Evolutionary conservation across 1,140 invertebrate genomes (phyloP).

Genomic region (Caenorhabditis inopinata): DNA sequence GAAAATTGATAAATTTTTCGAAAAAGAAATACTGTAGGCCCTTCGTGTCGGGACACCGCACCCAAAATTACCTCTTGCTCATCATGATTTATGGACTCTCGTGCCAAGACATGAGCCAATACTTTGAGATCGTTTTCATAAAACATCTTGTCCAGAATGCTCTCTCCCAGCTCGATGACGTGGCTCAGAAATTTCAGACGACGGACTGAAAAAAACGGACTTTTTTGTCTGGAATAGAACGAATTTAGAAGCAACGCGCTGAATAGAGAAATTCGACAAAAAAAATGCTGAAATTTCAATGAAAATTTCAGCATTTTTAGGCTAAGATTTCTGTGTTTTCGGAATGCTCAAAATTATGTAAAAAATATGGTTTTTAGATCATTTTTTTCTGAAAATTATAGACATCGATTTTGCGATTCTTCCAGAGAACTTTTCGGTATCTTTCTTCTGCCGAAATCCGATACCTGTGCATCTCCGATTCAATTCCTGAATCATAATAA

Average conservation of each 20-base stretch:
- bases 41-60: not conserved
- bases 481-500: not conserved
- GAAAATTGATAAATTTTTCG: not conserved
- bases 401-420: too few species aligned
- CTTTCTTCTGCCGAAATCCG: not conserved
- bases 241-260: too few species aligned
- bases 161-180: not conserved
- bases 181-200: not conserved
- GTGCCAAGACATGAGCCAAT: not conserved
- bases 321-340: too few species aligned
- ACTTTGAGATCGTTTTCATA: conserved; percentile 11
- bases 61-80: not conserved
- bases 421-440: not conserved
- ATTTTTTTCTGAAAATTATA: too few species aligned
- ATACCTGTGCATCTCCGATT: not conserved
- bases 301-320: too few species aligned
- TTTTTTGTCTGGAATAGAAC: too few species aligned
- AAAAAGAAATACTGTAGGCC: not conserved
- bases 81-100: conserved; percentile 7
- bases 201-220: not conserved
- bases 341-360: too few species aligned
- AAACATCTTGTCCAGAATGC: not conserved
- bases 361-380: too few species aligned
- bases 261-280: too few species aligned
- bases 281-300: not conserved